phyloP scores from a whole-genome alignment of 2,113 vertebrate genomes.

The Alectura lathami region DNA sequence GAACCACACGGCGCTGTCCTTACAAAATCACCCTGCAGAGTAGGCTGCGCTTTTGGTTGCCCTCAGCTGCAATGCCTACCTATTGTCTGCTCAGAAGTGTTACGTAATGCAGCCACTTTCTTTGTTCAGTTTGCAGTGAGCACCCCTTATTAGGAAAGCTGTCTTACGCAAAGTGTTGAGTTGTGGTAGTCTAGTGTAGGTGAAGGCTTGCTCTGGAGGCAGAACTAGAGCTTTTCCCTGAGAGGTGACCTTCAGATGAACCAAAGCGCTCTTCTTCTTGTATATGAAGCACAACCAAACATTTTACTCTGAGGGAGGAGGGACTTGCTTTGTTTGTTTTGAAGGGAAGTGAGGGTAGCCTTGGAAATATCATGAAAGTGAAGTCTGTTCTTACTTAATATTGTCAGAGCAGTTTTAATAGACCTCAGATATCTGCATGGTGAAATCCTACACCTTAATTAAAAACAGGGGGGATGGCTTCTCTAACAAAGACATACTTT shows the following conservation, averaged over 20 bases:
- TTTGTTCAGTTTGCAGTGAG: neutral
- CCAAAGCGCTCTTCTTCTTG: neutral
- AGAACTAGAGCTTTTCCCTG: neutral
- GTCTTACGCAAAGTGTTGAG: neutral
- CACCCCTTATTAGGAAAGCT: neutral
- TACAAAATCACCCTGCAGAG: neutral
- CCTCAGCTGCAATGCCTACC: neutral
- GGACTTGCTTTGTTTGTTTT: slow-evolving; percentile 18
- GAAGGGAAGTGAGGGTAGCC: neutral
- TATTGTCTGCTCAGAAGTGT: neutral
- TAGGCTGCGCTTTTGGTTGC: neutral
- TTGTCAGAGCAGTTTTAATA: slow-evolving; percentile 17
- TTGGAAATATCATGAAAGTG: neutral
- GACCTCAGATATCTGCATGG: neutral
- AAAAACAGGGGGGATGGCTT: neutral
- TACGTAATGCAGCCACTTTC: neutral
- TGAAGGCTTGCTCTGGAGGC: neutral
- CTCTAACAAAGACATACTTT: slow-evolving; percentile 1
- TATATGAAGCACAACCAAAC: neutral
- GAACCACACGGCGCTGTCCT: neutral
- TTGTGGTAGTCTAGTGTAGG: neutral
- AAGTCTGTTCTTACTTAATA: slow-evolving; percentile 20
- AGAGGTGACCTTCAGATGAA: neutral
- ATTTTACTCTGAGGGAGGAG: neutral
- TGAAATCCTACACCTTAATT: slow-evolving; percentile 51